Percentiles rank a stretch among this genome's conserved stretches.
Conservation (phyloP, 2,888 invertebrate genomes). For the Euproctis similis region DNA sequence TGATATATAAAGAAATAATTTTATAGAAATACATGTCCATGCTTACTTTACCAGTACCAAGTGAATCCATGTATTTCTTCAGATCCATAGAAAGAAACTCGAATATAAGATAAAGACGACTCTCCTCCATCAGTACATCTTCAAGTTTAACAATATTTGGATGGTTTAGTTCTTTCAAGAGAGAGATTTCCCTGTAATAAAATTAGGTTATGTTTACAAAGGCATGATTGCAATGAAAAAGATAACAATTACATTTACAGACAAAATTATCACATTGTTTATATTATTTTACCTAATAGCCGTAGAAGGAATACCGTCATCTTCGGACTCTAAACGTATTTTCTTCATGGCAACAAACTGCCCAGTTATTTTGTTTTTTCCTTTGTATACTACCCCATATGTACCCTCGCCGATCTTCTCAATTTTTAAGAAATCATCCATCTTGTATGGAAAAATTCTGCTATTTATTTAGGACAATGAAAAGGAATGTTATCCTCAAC, state of each 20-base stretch:
- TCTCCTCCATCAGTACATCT: conserved; percentile 97
- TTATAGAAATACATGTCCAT: no score
- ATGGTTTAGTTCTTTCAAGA: conserved; percentile 95
- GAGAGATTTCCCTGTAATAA: conserved; percentile 95
- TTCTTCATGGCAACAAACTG: conserved; percentile 98
- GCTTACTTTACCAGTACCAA: conserved; percentile 81
- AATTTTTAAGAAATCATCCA: conserved; percentile 96
- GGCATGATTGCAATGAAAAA: conserved; percentile 2
- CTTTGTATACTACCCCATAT: conserved; percentile 99
- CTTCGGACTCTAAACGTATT: conserved; percentile 95
- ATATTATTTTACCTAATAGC: conserved; percentile 86
- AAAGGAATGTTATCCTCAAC: no score
- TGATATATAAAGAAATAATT: no score
- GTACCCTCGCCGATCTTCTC: conserved; percentile 99
- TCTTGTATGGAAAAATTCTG: no score
- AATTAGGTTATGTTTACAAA: conserved; percentile 19
- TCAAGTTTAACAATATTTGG: conserved; percentile 96
- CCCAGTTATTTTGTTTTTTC: conserved; percentile 89
- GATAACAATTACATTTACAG: background rate
- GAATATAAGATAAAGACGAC: conserved; percentile 94
- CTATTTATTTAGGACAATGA: no score
- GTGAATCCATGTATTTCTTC: conserved; percentile 94
- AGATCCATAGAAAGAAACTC: conserved; percentile 98
- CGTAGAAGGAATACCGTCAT: conserved; percentile 98
- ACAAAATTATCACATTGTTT: conserved; percentile 1